Evolutionary conservation across 2,797 vertebrate species (phyloP), one percentile per base, ranked within the genome.

Genomic region (Emydoidea blandingii): DNA sequence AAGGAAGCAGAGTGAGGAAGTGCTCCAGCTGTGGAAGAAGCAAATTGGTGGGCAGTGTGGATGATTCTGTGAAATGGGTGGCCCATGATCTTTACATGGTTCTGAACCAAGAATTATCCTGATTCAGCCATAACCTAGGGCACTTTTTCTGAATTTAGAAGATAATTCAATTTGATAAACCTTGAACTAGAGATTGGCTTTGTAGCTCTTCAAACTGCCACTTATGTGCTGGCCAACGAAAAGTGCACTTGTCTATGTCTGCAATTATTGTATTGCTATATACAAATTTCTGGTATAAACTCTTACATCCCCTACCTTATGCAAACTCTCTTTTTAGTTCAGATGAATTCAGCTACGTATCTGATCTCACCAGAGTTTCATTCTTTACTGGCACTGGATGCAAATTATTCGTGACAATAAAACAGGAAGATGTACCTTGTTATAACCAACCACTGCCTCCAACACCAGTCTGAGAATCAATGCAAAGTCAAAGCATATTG

Each of bases 41-140:
- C 18, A 18, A 11, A 72, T 10, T 23, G 5, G 9, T 0, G 1
- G 19, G 18, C 78, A 52, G 65, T 3, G 50, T 50, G 29, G 8
- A 74, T 54, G 12, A 1, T 1, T 49, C 25, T 37, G 44, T 37
- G 2, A 25, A 4, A 1, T 1, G 65, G 84, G 25, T 0, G 44
- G 37, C 34, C 62, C 72, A 16, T 4, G 11, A 8, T 23, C 15
- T 41, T 79, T 76, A 68, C 6, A 5, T 1, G 4, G 3, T 3
- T 59, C 37, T 83, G 59, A 37, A 7, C 1, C 18, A 50, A 0
- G 5, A 50, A 92, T 59, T 12, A n/a, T 18, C 83, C 21, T 72
- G 47, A 1, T 1, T n/a, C 1, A 34, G 12, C 7, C 7, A 78
- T 29, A 49, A 49, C 19, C 37, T 44, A 5, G 1, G 52, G 84